Conservation (phyloP, 2,797 vertebrate genomes). For the Tragelaphus eurycerus region DNA sequence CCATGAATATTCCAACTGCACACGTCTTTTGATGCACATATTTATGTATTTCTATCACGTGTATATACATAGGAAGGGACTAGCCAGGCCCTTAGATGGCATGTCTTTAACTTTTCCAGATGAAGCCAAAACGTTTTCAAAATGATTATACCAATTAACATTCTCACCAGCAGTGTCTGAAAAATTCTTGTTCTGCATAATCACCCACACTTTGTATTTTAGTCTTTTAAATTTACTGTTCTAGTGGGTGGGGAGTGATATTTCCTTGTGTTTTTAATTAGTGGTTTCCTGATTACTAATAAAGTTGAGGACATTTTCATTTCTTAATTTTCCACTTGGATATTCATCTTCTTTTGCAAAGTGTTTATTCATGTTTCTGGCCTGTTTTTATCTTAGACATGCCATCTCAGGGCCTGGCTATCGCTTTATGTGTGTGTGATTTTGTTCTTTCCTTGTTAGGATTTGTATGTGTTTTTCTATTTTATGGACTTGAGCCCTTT, state of each 20-base stretch:
- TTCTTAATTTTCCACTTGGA: not conserved
- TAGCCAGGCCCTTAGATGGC: not conserved
- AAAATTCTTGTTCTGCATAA: not conserved
- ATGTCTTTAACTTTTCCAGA: not conserved
- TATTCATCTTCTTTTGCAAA: not conserved
- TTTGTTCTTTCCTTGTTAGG: not conserved
- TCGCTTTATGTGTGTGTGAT: not conserved
- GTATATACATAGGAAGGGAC: not conserved
- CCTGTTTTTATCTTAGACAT: not conserved
- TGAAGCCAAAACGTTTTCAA: not conserved
- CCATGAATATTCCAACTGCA: not conserved
- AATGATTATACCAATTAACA: not conserved
- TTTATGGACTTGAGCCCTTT: not conserved
- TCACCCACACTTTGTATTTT: not conserved
- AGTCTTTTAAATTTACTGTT: not conserved
- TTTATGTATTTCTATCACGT: not conserved
- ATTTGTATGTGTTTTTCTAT: not conserved
- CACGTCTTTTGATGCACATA: not conserved
- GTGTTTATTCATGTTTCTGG: not conserved
- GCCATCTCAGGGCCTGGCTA: no score
- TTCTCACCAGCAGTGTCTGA: not conserved
- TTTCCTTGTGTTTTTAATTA: slow-evolving; percentile 14
- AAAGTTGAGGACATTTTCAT: not conserved
- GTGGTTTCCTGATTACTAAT: not conserved
- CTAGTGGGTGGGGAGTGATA: not conserved